Base-by-base conservation (phyloP, 2,113 vertebrate species). In the Mola mola region DNA sequence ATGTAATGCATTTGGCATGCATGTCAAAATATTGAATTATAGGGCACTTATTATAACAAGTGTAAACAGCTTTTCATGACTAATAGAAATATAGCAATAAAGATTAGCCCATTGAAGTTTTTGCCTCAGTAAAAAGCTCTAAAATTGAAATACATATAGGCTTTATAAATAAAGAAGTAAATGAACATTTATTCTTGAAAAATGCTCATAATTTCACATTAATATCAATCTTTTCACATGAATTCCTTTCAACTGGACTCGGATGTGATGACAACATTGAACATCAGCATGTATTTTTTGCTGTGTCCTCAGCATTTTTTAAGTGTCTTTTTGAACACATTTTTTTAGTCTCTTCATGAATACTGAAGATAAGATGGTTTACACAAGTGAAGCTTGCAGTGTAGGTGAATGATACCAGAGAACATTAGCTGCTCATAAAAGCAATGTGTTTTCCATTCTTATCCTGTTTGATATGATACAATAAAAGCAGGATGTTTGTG, bases 1-100 rank as follows among this genome's bases (percentile, higher is more conserved):
- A 67, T 70, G 40, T 69, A 55, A 57, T 40, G 40, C 49, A 69
- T 43, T 55, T 13, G 40, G 66, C 53, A 57, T 40, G 40, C 49
- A 69, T 43, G 50, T 13, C 12, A 49, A 12, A 43, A 51, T 55
- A 41, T 34, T 64, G 44, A 68, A 70, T 34, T 24, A 17, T 24
- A 26, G 25, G 34, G 7, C 9, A 2, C 4, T 26, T 8, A 50
- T 11, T 40, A n/a, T 17, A 20, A 15, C 4, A 26, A 8, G 8
- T 8, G 11, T 5, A 58, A 41, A 65, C 17, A 17, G 5, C 2
- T 49, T 42, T 16, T 42, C 2, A 9, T n/a, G 11, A 40, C 33
- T 2, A 28, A 48, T 36, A 16, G 4, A 5, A 63, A 19, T 24
- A 4, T 8, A 17, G 25, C 6, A 17, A 8, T 12, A 37, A 36